Evolutionary conservation across 1,140 invertebrate genomes (phyloP).

Genomic region (Nephila pilipes): DNA sequence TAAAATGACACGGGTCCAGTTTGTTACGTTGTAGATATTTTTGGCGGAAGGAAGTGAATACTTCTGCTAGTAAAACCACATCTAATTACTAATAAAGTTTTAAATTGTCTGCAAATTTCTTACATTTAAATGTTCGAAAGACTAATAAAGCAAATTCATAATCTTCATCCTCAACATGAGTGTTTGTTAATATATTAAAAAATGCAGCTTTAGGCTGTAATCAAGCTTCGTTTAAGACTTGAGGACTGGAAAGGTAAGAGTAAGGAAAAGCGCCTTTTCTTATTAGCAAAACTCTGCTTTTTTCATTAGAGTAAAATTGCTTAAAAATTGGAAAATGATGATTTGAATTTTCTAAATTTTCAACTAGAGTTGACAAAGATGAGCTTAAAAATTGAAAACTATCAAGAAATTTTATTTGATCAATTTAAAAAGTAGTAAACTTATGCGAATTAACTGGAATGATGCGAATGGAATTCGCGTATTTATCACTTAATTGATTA

Average conservation of each 20-base stretch:
- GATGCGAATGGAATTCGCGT: no score
- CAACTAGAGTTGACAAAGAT: background rate
- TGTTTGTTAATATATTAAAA: background rate
- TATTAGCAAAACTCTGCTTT: background rate
- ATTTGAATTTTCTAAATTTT: background rate
- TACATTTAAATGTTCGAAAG: background rate
- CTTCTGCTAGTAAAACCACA: no score
- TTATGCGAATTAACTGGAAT: background rate
- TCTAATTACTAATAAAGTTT: background rate
- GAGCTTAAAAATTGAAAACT: background rate
- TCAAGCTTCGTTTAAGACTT: background rate
- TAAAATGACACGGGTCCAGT: no score
- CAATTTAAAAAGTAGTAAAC: background rate
- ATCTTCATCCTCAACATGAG: background rate
- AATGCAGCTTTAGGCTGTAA: background rate
- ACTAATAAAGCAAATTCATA: background rate
- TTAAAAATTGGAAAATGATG: background rate
- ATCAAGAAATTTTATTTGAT: background rate
- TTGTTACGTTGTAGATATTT: no score
- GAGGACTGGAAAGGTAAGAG: background rate
- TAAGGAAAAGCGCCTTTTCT: background rate
- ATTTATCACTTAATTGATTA: background rate
- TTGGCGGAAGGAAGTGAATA: no score
- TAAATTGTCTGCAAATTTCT: background rate
- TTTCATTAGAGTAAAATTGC: background rate